A percentile compares a stretch with the other conserved stretches of the same genome.
These are phyloP conservation scores for Lampris incognitus DNA, from an alignment of 2,113 vertebrate genomes.

Conservation along the genomic window DNA sequence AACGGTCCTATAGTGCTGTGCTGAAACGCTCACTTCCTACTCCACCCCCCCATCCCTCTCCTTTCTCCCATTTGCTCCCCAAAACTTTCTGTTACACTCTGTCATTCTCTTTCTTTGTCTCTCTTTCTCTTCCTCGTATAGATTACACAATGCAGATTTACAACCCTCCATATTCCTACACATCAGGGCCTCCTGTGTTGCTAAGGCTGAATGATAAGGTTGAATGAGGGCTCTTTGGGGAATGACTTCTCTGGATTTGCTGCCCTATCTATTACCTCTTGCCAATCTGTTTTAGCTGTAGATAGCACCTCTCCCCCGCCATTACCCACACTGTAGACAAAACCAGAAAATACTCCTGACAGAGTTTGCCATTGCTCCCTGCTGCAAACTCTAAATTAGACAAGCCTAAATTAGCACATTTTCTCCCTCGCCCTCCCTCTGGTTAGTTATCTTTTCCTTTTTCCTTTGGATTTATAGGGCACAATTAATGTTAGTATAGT, in stretches of 20 bases:
- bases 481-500: slow-evolving; percentile 19
- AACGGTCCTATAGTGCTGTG: background rate
- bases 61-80: background rate
- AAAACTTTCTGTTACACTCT: background rate
- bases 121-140: background rate
- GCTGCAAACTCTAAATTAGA: background rate
- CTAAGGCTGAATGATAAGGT: background rate
- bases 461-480: slow-evolving; percentile 8
- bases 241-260: slow-evolving; percentile 30
- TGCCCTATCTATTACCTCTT: slow-evolving; percentile 37
- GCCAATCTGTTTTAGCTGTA: slow-evolving; percentile 20
- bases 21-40: background rate
- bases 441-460: background rate
- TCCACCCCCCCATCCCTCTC: background rate
- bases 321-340: slow-evolving; percentile 32
- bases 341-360: slow-evolving; percentile 7
- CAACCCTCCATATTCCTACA: slow-evolving; percentile 27
- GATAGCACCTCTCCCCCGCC: slow-evolving; percentile 4
- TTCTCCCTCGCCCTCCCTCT: background rate
- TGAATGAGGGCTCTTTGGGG: slow-evolving; percentile 48
- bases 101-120: background rate
- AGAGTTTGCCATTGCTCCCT: background rate
- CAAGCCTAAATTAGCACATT: background rate
- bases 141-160: slow-evolving; percentile 33
- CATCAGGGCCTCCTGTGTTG: slow-evolving; percentile 23